phyloP scores from a whole-genome alignment of 2,797 vertebrate species.

The Chaetodon trifasciatus region DNA sequence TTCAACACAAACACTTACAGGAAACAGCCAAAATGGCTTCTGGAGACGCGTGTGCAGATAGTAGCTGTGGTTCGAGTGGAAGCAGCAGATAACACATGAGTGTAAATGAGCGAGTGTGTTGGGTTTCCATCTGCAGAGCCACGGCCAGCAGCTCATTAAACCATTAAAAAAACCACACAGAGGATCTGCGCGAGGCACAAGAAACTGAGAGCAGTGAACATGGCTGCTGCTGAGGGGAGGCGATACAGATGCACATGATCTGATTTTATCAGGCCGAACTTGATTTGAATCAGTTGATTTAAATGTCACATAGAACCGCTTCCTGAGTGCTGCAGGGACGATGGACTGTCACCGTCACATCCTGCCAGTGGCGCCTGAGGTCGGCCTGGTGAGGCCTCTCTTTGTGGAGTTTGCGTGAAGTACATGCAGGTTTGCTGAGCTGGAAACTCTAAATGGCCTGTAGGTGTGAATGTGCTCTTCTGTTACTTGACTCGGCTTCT shows the following conservation, averaged over 20 bases:
- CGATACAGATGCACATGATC: accelerated
- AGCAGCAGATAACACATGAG: constrained; percentile 36
- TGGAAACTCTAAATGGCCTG: not conserved
- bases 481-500: not conserved
- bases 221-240: not conserved
- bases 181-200: constrained; percentile 12
- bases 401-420: not conserved
- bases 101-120: constrained; percentile 39
- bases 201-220: constrained; percentile 2
- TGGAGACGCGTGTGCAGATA: constrained; percentile 16
- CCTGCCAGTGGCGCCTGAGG: not conserved
- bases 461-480: not conserved
- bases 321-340: not conserved
- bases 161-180: constrained; percentile 42
- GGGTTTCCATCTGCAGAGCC: constrained; percentile 34
- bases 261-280: not conserved
- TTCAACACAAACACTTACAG: constrained; percentile 26
- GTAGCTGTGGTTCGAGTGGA: constrained; percentile 15
- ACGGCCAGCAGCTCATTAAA: constrained; percentile 40
- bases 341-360: not conserved
- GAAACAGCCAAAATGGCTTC: constrained; percentile 30
- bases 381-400: not conserved
- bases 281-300: not conserved
- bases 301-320: not conserved
- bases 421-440: not conserved